These are phyloP conservation scores for Uropsilus gracilis DNA, from an alignment of 2,113 vertebrate species.

Conservation along the genomic window DNA sequence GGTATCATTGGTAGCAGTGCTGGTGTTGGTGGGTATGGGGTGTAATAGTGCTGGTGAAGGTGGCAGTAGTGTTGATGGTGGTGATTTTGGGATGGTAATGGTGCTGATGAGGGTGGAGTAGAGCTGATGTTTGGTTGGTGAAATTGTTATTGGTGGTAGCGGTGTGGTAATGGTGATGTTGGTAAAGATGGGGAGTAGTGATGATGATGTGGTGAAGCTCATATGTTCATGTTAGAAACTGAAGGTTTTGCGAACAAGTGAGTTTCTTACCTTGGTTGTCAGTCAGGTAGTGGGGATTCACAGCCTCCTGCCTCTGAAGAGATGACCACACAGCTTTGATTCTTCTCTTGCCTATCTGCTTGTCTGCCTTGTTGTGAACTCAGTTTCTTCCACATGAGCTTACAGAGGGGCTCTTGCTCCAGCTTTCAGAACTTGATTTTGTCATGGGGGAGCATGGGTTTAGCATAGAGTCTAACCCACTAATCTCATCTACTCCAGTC, in stretches of 20 bases:
- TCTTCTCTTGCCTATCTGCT: not conserved
- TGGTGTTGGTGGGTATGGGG: not conserved
- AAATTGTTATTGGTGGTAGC: not conserved
- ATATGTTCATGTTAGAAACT: not conserved
- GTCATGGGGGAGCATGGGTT: not conserved
- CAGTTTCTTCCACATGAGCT: not conserved
- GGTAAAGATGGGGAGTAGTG: not conserved
- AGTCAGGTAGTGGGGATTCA: not conserved
- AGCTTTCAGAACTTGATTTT: not conserved
- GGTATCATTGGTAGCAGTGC: no score
- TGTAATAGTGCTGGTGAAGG: not conserved
- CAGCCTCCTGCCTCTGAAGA: not conserved
- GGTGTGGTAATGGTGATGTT: not conserved
- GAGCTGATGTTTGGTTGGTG: no score
- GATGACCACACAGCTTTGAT: not conserved
- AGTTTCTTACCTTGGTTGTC: not conserved
- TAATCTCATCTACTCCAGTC: rapidly evolving
- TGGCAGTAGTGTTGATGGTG: not conserved
- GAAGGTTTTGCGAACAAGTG: not conserved
- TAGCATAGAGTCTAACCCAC: not conserved
- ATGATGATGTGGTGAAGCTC: not conserved
- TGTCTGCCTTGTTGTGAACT: not conserved
- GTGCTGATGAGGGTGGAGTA: no score
- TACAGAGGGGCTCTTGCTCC: not conserved
- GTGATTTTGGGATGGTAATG: not conserved